Evolutionary conservation across 2,888 invertebrate genomes (phyloP).

Genomic region (Conops quadrifasciatus): DNA sequence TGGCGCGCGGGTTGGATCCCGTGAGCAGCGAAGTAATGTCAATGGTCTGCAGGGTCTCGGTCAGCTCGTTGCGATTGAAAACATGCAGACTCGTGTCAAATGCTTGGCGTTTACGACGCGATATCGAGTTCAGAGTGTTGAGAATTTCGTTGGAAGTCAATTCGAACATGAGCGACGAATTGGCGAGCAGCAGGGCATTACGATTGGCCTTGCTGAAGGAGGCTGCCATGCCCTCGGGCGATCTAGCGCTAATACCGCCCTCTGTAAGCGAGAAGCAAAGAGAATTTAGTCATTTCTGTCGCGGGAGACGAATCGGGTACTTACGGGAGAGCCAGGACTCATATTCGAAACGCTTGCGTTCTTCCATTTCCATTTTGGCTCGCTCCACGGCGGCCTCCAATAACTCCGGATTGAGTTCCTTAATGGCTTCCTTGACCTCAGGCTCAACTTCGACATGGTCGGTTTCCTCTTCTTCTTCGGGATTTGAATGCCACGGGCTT

Average conservation of each 20-base stretch:
- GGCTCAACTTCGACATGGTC: slow-evolving; percentile 60
- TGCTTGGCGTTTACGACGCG: slow-evolving; percentile 76
- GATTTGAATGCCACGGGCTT: slow-evolving; percentile 70
- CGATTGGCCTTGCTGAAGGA: slow-evolving; percentile 90
- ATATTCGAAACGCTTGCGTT: slow-evolving; percentile 81
- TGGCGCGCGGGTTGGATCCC: slow-evolving; percentile 42
- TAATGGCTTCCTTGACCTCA: slow-evolving; percentile 67
- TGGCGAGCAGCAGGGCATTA: slow-evolving; percentile 83
- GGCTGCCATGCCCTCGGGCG: slow-evolving; percentile 86
- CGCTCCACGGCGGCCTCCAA: slow-evolving; percentile 79
- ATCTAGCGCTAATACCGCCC: slow-evolving; percentile 85
- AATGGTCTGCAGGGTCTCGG: slow-evolving; percentile 80
- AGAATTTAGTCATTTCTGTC: background rate
- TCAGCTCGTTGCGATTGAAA: slow-evolving; percentile 72
- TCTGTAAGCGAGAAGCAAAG: slow-evolving; percentile 65
- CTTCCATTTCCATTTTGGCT: slow-evolving; percentile 79
- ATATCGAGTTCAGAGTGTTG: slow-evolving; percentile 68
- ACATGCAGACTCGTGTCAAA: slow-evolving; percentile 72
- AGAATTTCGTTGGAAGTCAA: slow-evolving; percentile 87
- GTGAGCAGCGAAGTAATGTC: slow-evolving; percentile 76
- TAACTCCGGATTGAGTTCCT: slow-evolving; percentile 76
- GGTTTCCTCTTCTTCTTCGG: slow-evolving; percentile 61
- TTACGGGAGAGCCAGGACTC: slow-evolving; percentile 80
- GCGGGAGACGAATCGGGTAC: slow-evolving; percentile 48
- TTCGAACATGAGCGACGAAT: slow-evolving; percentile 86